A percentile compares a stretch with the other conserved stretches of the same genome.
Evolutionary conservation across 2,113 vertebrate genomes (phyloP).

Genomic region (Carassius carassius): DNA sequence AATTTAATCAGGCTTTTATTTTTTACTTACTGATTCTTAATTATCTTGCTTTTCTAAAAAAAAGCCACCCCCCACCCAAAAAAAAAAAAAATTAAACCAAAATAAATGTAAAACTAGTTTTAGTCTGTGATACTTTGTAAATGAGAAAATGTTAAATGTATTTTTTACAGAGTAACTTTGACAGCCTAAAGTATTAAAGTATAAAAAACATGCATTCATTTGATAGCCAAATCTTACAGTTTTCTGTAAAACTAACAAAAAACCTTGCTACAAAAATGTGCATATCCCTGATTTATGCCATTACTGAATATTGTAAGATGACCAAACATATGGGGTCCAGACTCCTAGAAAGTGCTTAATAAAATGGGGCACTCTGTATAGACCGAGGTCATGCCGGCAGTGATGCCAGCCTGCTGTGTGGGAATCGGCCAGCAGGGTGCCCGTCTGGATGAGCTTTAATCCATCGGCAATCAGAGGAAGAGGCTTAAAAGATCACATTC

Average conservation of each 20-base stretch:
- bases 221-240: background rate
- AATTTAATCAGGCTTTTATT: background rate
- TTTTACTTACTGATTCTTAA: background rate
- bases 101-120: background rate
- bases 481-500: slow-evolving; percentile 40
- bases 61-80: no score
- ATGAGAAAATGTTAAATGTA: background rate
- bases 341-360: background rate
- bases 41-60: no score
- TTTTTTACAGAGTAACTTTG: background rate
- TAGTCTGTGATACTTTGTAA: background rate
- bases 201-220: no score
- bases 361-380: background rate
- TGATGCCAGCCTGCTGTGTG: background rate
- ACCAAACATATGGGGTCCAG: background rate
- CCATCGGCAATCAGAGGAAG: slow-evolving; percentile 45
- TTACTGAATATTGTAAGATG: background rate
- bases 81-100: background rate
- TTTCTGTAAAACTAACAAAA: background rate
- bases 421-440: slow-evolving; percentile 8
- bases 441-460: slow-evolving; percentile 50
- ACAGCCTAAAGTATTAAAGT: background rate
- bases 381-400: slow-evolving; percentile 2
- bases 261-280: background rate
- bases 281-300: background rate